phyloP scores from a whole-genome alignment of 2,113 vertebrate genomes.

The Cervus canadensis region DNA sequence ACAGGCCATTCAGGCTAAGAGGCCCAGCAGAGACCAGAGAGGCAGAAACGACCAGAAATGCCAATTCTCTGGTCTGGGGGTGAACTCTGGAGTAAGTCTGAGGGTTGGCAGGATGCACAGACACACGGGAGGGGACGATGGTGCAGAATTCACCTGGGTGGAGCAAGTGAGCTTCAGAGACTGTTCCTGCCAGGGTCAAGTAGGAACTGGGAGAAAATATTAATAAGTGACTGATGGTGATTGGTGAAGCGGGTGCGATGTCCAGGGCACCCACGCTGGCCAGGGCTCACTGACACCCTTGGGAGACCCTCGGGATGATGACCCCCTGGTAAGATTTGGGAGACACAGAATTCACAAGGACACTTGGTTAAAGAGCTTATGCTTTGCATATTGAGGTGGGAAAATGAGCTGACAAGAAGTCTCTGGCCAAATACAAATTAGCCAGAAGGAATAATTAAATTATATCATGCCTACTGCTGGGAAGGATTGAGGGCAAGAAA shows the following conservation, averaged over 20 bases:
- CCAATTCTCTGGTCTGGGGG: background rate
- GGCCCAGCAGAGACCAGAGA: background rate
- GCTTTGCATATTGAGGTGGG: background rate
- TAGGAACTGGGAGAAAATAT: background rate
- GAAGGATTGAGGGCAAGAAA: background rate
- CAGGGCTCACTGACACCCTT: accelerated
- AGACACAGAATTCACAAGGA: background rate
- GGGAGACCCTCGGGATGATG: accelerated
- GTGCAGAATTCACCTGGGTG: accelerated
- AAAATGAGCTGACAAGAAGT: background rate
- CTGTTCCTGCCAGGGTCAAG: too few species aligned
- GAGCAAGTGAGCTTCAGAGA: accelerated
- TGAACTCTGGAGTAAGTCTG: background rate
- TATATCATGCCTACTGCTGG: background rate
- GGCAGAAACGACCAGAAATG: background rate
- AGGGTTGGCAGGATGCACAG: background rate
- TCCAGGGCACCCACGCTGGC: accelerated
- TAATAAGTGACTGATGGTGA: accelerated
- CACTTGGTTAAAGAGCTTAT: accelerated
- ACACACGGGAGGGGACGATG: accelerated
- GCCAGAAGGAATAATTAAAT: background rate
- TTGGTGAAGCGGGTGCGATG: accelerated
- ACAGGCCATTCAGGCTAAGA: accelerated
- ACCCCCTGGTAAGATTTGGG: accelerated
- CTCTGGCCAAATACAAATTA: background rate